A percentile compares a stretch with the other conserved stretches of the same genome.
Conservation (phyloP, 2,797 vertebrate species). For the Triplophysa bombifrons region DNA sequence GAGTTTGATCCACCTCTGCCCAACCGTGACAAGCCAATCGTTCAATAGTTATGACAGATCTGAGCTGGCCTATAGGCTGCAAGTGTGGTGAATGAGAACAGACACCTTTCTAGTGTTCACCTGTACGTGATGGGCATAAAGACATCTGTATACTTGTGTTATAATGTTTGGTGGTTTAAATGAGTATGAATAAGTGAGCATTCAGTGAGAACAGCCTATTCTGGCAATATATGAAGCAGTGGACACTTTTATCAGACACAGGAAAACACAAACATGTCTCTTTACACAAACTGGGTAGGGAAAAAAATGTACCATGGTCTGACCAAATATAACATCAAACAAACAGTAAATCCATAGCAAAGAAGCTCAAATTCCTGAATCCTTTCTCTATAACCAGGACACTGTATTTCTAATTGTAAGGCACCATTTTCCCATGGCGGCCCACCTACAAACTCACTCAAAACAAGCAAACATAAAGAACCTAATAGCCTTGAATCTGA, state of each 20-base stretch:
- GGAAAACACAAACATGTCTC: neutral
- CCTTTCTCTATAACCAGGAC: slow-evolving; percentile 7
- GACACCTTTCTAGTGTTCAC: slow-evolving; percentile 33
- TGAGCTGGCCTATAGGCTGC: slow-evolving; percentile 27
- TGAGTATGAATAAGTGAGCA: neutral
- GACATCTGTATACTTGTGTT: neutral
- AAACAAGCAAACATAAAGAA: neutral
- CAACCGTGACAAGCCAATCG: slow-evolving; percentile 44
- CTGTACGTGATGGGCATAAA: neutral
- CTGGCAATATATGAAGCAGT: slow-evolving; percentile 9
- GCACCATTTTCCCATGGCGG: slow-evolving; percentile 32
- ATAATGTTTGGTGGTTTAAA: neutral
- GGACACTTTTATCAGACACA: neutral
- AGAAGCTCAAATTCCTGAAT: neutral
- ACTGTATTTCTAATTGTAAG: slow-evolving; percentile 5
- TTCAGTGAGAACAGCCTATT: neutral
- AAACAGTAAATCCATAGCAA: neutral
- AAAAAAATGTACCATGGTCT: neutral
- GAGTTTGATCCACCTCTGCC: slow-evolving; percentile 66
- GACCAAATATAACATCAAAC: neutral
- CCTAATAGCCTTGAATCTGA: neutral
- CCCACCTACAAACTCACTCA: neutral
- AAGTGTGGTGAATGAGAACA: neutral
- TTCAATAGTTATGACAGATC: slow-evolving; percentile 29
- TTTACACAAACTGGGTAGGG: neutral